phyloP scores from a whole-genome alignment of 2,888 invertebrate genomes.

The Sthenelais limicola region DNA sequence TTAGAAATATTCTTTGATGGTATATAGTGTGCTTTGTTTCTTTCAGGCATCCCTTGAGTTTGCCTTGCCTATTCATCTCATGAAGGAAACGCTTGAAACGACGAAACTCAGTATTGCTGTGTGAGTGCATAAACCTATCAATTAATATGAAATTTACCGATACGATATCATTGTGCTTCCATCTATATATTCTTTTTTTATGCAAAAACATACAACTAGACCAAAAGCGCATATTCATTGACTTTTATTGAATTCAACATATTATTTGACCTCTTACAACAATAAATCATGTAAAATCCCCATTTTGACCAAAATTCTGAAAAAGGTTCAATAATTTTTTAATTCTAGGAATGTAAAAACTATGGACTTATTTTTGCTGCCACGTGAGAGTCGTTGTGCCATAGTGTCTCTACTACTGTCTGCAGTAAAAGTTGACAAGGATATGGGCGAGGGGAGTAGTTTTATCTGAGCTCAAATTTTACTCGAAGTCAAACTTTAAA shows the following conservation, averaged over 20 bases:
- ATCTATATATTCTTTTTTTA: not conserved
- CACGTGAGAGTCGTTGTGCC: conserved; percentile 60
- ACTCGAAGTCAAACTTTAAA: not conserved
- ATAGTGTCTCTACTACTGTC: conserved; percentile 64
- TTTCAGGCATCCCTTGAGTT: conserved; percentile 68
- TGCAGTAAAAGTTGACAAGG: conserved; percentile 68
- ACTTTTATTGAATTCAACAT: not conserved
- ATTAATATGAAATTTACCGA: not conserved
- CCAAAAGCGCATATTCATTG: not conserved
- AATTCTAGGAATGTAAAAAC: conserved; percentile 59
- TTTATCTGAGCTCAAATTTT: not conserved
- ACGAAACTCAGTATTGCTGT: conserved; percentile 63
- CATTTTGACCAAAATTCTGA: not conserved
- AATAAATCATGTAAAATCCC: not conserved
- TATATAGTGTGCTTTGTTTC: too few relatives aligned
- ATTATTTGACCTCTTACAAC: not conserved
- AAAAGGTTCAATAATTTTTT: not conserved
- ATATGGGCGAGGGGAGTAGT: conserved; percentile 61
- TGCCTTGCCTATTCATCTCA: conserved; percentile 65
- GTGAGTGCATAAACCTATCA: conserved; percentile 52
- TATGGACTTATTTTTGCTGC: conserved; percentile 67
- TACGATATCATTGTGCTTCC: not conserved
- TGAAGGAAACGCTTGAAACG: conserved; percentile 63
- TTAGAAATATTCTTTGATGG: too few relatives aligned
- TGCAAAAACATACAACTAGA: too few relatives aligned